Conservation (phyloP, 2,888 invertebrate species). For the Gasteruption jaculator region DNA sequence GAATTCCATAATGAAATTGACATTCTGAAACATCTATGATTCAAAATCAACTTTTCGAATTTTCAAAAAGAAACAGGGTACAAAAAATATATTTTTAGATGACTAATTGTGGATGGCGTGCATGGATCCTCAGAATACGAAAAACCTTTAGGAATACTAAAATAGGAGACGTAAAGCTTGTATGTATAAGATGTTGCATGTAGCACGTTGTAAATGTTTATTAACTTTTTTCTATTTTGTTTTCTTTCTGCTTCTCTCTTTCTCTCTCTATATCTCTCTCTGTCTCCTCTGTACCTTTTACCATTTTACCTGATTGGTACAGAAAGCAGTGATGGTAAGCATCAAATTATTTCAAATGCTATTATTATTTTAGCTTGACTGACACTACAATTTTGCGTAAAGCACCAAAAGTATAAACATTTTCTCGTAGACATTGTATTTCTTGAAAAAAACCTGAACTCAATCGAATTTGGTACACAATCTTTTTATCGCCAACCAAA, state of each 20-base stretch:
- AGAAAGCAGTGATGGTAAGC: conserved; percentile 53
- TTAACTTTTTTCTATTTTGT: conserved; percentile 29
- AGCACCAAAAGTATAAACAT: too few relatives aligned
- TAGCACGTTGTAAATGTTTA: conserved; percentile 39
- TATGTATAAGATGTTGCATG: conserved; percentile 47
- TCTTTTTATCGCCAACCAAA: too few relatives aligned
- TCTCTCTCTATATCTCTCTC: conserved; percentile 11
- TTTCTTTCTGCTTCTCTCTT: conserved; percentile 23
- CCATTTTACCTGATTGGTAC: conserved; percentile 26
- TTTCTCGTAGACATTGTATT: too few relatives aligned
- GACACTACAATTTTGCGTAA: too few relatives aligned
- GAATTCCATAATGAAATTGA: too few relatives aligned
- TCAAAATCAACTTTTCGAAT: too few relatives aligned
- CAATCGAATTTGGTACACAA: too few relatives aligned
- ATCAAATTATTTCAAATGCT: conserved; percentile 18
- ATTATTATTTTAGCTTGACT: too few relatives aligned
- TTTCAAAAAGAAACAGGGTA: conserved; percentile 26
- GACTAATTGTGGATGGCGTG: conserved; percentile 49
- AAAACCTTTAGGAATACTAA: conserved; percentile 49
- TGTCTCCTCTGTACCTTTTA: conserved; percentile 21
- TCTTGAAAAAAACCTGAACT: too few relatives aligned
- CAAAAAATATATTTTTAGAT: conserved; percentile 45
- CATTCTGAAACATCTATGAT: too few relatives aligned
- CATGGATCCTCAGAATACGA: conserved; percentile 48
- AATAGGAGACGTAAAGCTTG: conserved; percentile 50